Evolutionary conservation across 2,113 vertebrate species (phyloP), one percentile per base, ranked within the genome.

Genomic region (Xiphophorus hellerii): DNA sequence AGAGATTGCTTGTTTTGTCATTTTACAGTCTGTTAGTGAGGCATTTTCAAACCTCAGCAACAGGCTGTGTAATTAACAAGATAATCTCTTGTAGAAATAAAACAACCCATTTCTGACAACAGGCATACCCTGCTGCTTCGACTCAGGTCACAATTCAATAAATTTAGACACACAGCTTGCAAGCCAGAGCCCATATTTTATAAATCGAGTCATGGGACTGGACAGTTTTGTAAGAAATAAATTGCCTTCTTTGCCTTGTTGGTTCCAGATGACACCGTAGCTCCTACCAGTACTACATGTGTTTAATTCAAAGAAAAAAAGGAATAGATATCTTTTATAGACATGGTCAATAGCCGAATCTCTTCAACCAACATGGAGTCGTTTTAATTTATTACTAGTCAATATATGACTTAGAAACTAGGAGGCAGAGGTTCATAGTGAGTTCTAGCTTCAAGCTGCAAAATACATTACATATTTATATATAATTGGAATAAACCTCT

Each of bases 101-200:
- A 39, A 13, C 11, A 39, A 39, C 37, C 37, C 37, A 39, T 66
- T 71, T 80, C 75, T 76, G 78, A 74, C 62, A 61, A 44, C 81
- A 20, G 58, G 60, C 44, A 8, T 9, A 62, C 71, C 68, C 81
- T 35, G 73, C 48, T 73, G 82, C 35, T 72, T 82, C 63, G 76
- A 75, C 79, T 28, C 73, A 76, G 80, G 86, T 83, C 85, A 66
- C 60, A 78, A 84, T 89, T 84, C 62, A 90, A 81, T 93, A 83
- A 85, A 79, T 77, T 87, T 29, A 76, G 72, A 71, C 62, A 1
- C 84, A 71, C 65, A 12, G 64, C 69, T 82, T n/a, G 31, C 63
- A 33, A 22, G 28, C 58, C 60, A 28, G 68, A 20, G 62, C 20
- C 66, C 13, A 67, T 73, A 64, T 44, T 79, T 60, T 58, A 71